Evolutionary conservation across 2,888 invertebrate species (phyloP), one percentile per base, ranked within the genome.

Genomic region (Tiliacea citrago): DNA sequence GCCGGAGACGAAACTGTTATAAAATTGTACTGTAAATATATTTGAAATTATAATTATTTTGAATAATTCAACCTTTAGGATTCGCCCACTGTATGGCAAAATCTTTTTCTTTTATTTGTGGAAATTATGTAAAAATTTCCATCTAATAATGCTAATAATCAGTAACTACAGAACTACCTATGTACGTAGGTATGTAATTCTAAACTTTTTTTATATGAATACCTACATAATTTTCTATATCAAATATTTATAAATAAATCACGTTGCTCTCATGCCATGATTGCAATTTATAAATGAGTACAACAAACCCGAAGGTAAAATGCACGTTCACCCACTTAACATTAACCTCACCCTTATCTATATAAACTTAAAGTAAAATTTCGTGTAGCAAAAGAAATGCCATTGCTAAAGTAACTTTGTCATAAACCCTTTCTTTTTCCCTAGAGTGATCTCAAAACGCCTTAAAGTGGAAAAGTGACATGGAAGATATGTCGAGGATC

Each of bases 381-480:
- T 82, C 6, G 24, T 13, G 13, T 16, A 16, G n/a, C 47, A 57
- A 53, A 35, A 49, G 45, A 16, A 39, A 39, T 58, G 35, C 7
- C 1, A 29, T 35, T 35, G 21, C n/a, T 66, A 53, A 61, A 58
- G 47, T 29, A 60, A 60, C 5, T 61, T 85, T 62, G 66, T 35
- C 39, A 62, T 35, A 7, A 57, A 47, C 29, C 69, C 77, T 79
- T 79, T 71, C 67, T 69, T 73, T 74, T 65, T 71, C 85, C 85
- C 84, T 45, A 35, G 82, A 72, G 84, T 67, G 79, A 66, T 66
- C 73, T 72, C 75, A 61, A 80, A 86, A 81, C 76, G 73, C 73
- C 81, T 86, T 68, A 76, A 72, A 86, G 73, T 77, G 77, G 82
- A 71, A 78, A 85, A 82, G 76, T 82, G 85, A 82, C 85, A 75